Percentiles rank a stretch among this genome's conserved stretches.
Evolutionary conservation across 2,797 vertebrate species (phyloP).

Genomic region (Eulemur mongoz): DNA sequence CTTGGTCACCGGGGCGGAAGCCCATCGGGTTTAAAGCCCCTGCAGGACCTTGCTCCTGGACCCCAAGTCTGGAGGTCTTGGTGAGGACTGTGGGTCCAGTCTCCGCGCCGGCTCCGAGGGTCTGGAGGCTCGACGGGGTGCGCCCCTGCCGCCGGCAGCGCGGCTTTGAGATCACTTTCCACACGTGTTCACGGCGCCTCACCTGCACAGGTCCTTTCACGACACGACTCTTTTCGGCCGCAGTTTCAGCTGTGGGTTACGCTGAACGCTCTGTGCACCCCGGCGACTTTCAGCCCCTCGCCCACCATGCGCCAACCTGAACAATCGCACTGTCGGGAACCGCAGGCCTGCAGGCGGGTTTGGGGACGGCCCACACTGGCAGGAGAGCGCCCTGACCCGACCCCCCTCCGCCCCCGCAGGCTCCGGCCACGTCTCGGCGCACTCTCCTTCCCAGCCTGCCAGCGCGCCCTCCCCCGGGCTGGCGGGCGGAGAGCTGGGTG

Average conservation of each 20-base stretch:
- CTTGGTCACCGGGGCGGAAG: not conserved
- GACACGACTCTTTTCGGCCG: not conserved
- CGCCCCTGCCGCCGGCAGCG: not conserved
- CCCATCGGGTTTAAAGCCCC: not conserved
- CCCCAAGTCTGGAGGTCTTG: too few relatives aligned
- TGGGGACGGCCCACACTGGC: rapidly evolving
- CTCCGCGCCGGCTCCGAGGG: too few relatives aligned
- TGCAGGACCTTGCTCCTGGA: not conserved
- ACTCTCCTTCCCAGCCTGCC: rapidly evolving
- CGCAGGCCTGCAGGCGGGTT: rapidly evolving
- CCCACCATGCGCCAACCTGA: not conserved
- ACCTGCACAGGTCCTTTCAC: not conserved
- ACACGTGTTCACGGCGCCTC: rapidly evolving
- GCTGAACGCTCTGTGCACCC: not conserved
- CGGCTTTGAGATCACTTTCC: rapidly evolving
- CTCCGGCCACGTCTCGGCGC: too few relatives aligned
- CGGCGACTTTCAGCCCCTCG: rapidly evolving
- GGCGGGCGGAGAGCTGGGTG: not conserved
- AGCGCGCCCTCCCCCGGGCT: not conserved
- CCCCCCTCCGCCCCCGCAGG: not conserved
- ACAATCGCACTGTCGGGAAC: rapidly evolving
- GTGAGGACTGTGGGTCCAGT: too few relatives aligned
- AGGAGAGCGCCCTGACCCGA: rapidly evolving
- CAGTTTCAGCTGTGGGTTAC: not conserved
- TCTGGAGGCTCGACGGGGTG: not conserved